phyloP scores from a whole-genome alignment of 2,797 vertebrate species.

The Malurus splendens region DNA sequence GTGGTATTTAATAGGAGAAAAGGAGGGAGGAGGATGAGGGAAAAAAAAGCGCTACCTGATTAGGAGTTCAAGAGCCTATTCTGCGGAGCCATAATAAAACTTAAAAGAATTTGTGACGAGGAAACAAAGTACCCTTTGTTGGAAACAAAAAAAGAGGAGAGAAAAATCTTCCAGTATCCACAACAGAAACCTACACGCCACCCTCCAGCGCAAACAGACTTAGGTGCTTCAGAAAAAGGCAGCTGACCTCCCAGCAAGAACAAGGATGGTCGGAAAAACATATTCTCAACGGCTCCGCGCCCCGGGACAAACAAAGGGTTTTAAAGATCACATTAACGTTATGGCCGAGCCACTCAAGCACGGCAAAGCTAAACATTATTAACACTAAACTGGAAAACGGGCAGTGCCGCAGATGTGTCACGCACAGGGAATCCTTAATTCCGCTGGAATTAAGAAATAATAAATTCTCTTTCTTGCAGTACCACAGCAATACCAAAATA shows the following conservation, averaged over 20 bases:
- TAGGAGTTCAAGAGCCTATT: constrained; percentile 54
- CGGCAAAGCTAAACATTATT: constrained; percentile 26
- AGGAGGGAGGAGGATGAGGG: constrained; percentile 8
- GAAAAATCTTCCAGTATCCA: constrained; percentile 22
- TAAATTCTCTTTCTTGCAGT: neutral
- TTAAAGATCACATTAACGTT: constrained; percentile 32
- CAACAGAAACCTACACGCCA: neutral
- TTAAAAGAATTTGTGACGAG: constrained; percentile 49
- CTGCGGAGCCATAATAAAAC: constrained; percentile 38
- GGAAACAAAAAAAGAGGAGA: constrained; percentile 2
- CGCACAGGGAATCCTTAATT: neutral
- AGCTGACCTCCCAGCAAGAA: constrained; percentile 34
- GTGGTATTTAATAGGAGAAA: constrained; percentile 47
- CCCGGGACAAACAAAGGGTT: constrained; percentile 40
- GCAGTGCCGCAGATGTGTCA: neutral
- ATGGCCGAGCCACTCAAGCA: neutral
- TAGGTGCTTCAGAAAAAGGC: constrained; percentile 11
- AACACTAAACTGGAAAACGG: neutral
- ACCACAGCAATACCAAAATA: neutral
- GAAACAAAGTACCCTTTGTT: constrained; percentile 51
- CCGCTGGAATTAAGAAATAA: neutral
- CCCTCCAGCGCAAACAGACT: neutral
- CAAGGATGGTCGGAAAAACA: constrained; percentile 8
- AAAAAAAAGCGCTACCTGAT: constrained; percentile 31
- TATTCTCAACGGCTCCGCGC: constrained; percentile 2